Conservation (phyloP, 2,888 invertebrate genomes). For the Pterostichus niger region DNA sequence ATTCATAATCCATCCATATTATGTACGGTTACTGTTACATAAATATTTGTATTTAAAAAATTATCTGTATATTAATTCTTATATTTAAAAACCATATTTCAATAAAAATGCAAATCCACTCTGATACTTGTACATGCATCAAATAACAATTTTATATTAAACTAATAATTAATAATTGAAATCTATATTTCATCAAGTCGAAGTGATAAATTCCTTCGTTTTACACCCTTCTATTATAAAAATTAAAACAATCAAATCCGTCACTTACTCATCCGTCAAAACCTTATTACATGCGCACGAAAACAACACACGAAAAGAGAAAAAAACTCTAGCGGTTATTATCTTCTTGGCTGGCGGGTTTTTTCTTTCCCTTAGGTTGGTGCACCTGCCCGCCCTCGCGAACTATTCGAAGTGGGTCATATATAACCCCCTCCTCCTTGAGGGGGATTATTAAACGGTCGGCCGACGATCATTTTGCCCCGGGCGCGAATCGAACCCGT, state of each 20-base stretch:
- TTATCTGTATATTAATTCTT: constrained; percentile 17
- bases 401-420: constrained; percentile 73
- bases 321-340: constrained; percentile 19
- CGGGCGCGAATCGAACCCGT: constrained; percentile 33
- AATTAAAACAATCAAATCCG: constrained; percentile 30
- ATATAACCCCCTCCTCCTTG: constrained; percentile 70
- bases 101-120: constrained; percentile 38
- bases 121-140: constrained; percentile 2
- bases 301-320: not conserved
- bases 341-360: constrained; percentile 24
- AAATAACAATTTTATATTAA: constrained; percentile 14
- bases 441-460: constrained; percentile 22
- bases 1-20: constrained; percentile 31
- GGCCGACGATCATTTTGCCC: constrained; percentile 17
- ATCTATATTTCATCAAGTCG: not conserved
- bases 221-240: constrained; percentile 49
- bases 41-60: constrained; percentile 28
- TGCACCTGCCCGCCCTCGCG: constrained; percentile 71
- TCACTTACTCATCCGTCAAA: constrained; percentile 44
- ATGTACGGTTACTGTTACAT: constrained; percentile 32
- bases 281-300: constrained; percentile 15
- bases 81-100: constrained; percentile 42
- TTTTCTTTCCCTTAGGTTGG: constrained; percentile 39
- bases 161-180: constrained; percentile 31
- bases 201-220: constrained; percentile 37